Conservation (phyloP, 2,113 vertebrate genomes). For the Chlorocebus sabaeus region DNA sequence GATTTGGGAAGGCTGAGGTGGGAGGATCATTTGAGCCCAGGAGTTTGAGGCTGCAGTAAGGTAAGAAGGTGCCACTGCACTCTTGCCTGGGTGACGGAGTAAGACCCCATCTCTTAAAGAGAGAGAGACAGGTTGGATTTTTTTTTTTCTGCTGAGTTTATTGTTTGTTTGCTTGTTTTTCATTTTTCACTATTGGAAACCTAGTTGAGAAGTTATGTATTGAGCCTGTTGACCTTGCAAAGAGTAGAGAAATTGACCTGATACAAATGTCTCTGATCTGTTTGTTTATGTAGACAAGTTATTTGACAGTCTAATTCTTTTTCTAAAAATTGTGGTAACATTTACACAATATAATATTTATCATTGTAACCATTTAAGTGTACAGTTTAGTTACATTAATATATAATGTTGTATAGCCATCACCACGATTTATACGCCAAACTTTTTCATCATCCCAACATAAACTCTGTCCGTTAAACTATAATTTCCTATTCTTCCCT, state of each 20-base stretch:
- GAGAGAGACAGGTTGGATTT: not conserved
- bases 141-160: not conserved
- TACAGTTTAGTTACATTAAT: not conserved
- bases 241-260: not conserved
- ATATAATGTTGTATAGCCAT: not conserved
- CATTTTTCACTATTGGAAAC: not conserved
- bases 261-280: not conserved
- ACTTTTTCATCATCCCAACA: not conserved
- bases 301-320: not conserved
- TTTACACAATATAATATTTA: not conserved
- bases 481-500: not conserved
- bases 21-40: not conserved
- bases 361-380: not conserved
- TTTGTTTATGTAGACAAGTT: not conserved
- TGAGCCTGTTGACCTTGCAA: not conserved
- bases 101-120: too few species aligned
- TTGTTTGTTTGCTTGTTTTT: not conserved
- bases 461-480: not conserved
- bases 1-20: not conserved
- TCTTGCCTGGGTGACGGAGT: too few species aligned
- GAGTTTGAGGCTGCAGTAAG: too few species aligned
- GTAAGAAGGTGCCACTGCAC: too few species aligned
- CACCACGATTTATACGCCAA: not conserved
- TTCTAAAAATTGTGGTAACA: not conserved
- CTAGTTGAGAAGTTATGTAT: not conserved